Evolutionary conservation across 1,140 invertebrate genomes (phyloP).

Genomic region (Formica selysi): DNA sequence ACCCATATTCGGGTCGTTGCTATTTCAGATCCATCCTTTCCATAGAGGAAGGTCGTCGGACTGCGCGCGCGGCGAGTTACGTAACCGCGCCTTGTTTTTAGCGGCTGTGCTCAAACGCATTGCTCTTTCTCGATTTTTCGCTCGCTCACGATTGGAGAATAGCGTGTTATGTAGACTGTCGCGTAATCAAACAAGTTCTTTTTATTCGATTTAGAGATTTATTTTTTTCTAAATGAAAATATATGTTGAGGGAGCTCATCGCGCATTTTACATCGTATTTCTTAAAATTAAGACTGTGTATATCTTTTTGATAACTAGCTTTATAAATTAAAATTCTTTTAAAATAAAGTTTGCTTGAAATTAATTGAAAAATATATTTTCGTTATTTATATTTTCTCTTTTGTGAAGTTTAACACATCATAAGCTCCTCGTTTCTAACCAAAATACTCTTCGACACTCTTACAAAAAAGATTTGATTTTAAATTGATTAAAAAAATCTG

Average conservation of each 20-base stretch:
- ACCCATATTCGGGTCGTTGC: slow-evolving; percentile 87
- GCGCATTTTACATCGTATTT: neutral
- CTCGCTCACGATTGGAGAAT: slow-evolving; percentile 20
- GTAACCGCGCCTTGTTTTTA: slow-evolving; percentile 82
- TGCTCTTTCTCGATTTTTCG: slow-evolving; percentile 46
- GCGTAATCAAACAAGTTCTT: slow-evolving; percentile 2
- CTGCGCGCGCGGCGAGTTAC: slow-evolving; percentile 76
- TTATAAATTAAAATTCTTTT: slow-evolving; percentile 7
- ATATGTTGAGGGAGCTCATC: neutral
- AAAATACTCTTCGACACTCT: neutral
- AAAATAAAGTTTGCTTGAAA: neutral
- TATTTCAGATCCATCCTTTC: slow-evolving; percentile 87
- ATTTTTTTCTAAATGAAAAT: neutral
- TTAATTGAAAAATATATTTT: slow-evolving; percentile 3
- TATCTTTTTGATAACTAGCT: neutral
- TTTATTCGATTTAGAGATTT: neutral
- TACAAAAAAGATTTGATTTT: neutral
- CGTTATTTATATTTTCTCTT: neutral
- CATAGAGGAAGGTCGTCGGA: slow-evolving; percentile 86
- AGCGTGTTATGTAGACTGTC: neutral
- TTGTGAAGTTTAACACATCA: neutral
- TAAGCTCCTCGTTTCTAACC: neutral
- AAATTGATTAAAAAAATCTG: neutral
- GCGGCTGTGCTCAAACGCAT: slow-evolving; percentile 70
- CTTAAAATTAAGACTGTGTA: neutral